These are phyloP conservation scores for Synanceia verrucosa DNA, from an alignment of 2,797 vertebrate species.

Conservation along the genomic window DNA sequence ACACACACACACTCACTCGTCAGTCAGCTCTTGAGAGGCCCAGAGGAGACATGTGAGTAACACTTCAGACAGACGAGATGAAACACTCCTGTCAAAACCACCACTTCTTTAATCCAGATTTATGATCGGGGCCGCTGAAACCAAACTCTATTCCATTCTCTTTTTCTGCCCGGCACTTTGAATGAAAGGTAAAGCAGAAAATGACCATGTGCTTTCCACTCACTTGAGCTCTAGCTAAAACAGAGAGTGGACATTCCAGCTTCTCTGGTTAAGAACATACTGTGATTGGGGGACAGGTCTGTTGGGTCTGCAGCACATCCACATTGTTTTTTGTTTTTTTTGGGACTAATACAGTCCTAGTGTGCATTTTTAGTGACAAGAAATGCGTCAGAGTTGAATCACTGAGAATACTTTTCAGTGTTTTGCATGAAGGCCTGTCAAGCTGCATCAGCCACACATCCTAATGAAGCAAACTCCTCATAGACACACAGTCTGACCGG, in stretches of 20 bases:
- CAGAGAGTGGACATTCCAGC: not conserved
- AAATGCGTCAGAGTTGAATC: constrained; percentile 2
- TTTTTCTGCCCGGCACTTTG: not conserved
- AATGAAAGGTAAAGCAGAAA: constrained; percentile 1
- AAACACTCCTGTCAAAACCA: constrained; percentile 54
- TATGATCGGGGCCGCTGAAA: constrained; percentile 51
- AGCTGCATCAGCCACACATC: not conserved
- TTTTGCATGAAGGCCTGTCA: not conserved
- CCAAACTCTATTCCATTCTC: not conserved
- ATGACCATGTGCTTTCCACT: constrained; percentile 14
- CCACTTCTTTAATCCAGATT: constrained; percentile 57
- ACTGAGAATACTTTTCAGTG: not conserved
- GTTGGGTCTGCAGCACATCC: not conserved
- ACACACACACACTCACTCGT: constrained; percentile 34
- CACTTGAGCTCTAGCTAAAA: not conserved
- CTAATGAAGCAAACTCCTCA: constrained; percentile 14
- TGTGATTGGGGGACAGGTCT: constrained; percentile 4
- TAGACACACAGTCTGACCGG: constrained; percentile 10
- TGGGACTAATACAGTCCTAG: not conserved
- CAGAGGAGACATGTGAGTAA: constrained; percentile 46
- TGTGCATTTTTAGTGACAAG: not conserved
- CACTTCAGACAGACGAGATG: constrained; percentile 45
- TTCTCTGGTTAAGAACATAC: not conserved
- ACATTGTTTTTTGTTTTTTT: not conserved
- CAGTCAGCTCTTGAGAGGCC: constrained; percentile 35